phyloP scores from a whole-genome alignment of 2,888 invertebrate species.

The Orthosia gracilis region DNA sequence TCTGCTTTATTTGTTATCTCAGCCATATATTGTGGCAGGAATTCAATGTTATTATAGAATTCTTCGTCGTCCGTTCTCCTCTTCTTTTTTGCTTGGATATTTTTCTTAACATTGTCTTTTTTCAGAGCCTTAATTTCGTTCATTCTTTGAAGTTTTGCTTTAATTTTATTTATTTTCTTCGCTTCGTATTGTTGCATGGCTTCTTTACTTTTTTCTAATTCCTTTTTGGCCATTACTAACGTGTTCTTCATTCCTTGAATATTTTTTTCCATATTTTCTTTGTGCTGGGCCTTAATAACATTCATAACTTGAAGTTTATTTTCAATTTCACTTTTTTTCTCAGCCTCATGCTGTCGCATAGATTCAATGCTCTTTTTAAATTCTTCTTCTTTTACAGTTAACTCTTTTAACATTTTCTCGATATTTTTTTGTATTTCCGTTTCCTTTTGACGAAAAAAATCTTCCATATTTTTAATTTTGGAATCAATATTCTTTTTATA shows the following conservation, averaged over 20 bases:
- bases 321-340: not conserved
- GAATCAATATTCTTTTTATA: not conserved
- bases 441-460: not conserved
- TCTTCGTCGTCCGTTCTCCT: not conserved
- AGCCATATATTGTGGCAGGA: not conserved
- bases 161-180: not conserved
- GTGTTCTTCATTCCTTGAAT: not conserved
- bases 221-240: not conserved
- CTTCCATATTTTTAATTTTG: not conserved
- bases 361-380: constrained; percentile 4
- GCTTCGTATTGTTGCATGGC: not conserved
- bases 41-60: not conserved
- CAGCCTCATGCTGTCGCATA: not conserved
- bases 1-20: not conserved
- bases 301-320: not conserved
- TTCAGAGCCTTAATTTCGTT: not conserved
- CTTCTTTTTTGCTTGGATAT: not conserved
- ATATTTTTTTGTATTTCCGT: constrained; percentile 11
- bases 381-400: not conserved
- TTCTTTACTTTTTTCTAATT: not conserved
- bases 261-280: not conserved
- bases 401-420: not conserved
- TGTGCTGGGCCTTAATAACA: not conserved
- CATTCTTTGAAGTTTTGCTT: not conserved
- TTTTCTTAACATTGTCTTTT: not conserved